Evolutionary conservation across 2,113 vertebrate genomes (phyloP), one percentile per base, ranked within the genome.

Genomic region (Scomber colias): DNA sequence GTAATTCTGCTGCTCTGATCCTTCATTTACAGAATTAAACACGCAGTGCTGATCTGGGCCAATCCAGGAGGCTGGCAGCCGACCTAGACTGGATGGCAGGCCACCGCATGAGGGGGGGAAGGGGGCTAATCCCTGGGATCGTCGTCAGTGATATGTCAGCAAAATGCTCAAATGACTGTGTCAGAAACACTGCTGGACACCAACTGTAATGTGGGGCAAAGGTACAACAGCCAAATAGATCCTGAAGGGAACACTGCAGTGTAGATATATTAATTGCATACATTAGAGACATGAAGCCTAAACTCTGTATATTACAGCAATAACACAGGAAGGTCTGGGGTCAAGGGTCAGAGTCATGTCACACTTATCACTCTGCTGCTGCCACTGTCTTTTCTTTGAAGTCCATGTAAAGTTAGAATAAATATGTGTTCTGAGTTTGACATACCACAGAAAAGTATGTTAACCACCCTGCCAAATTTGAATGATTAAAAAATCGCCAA

Each of bases 51-150:
- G 49, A 80, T 73, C 40, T 64, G 53, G 61, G 82, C 61, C 72
- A 80, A 80, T 57, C 70, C 77, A 67, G 54, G 17, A 67, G 35
- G 70, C 54, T 74, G 62, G 81, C 72, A 63, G 61, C 53, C 46
- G 44, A 64, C 16, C 11, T 24, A 15, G 57, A 27, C 48, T 61
- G 56, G 67, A 84, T 75, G 65, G 31, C 60, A 71, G 61, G 67
- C 55, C 56, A 44, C 50, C 19, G 57, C 57, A 48, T 51, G 50
- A 63, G 9, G 35, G 31, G 57, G 56, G 24, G 48, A 30, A 44
- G n/a, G 35, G 35, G 45, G 56, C 64, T 81, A 77, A 81, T 85
- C 78, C 72, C 30, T 27, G 61, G 61, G 17, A 44, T 40, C 35
- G 6, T 48, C 44, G 56, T 70, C 45, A 30, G 30, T 46, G 45